Evolutionary conservation across 2,797 vertebrate genomes (phyloP).

Genomic region (Oreortyx pictus): DNA sequence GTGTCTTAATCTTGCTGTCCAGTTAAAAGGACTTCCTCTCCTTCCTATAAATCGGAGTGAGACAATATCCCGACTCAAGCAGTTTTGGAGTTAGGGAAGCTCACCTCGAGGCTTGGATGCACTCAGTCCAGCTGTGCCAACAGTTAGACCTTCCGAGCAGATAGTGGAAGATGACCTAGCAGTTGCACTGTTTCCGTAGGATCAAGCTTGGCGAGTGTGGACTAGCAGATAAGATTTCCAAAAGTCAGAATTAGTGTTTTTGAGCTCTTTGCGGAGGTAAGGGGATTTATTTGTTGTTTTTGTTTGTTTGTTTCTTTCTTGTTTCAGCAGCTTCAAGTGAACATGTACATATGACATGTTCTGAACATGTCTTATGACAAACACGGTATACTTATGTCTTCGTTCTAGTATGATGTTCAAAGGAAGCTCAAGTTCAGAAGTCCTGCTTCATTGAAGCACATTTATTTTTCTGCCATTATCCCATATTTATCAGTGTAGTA

Average conservation of each 20-base stretch:
- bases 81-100: fast-evolving
- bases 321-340: background rate
- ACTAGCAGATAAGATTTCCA: background rate
- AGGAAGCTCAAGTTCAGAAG: constrained; percentile 11
- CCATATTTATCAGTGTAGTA: constrained; percentile 20
- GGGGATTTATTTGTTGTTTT: background rate
- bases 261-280: background rate
- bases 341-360: fast-evolving
- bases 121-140: fast-evolving
- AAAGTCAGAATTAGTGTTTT: background rate
- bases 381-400: background rate
- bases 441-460: background rate
- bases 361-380: background rate
- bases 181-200: background rate
- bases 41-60: too few species aligned
- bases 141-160: fast-evolving
- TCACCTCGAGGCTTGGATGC: fast-evolving
- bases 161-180: background rate
- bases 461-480: background rate
- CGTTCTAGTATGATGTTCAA: background rate
- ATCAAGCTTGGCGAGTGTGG: background rate
- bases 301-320: background rate
- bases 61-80: background rate
- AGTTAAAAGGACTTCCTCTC: too few species aligned
- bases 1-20: too few species aligned